Base-by-base conservation (phyloP, 2,113 vertebrate genomes). In the Sebastes fasciatus region DNA sequence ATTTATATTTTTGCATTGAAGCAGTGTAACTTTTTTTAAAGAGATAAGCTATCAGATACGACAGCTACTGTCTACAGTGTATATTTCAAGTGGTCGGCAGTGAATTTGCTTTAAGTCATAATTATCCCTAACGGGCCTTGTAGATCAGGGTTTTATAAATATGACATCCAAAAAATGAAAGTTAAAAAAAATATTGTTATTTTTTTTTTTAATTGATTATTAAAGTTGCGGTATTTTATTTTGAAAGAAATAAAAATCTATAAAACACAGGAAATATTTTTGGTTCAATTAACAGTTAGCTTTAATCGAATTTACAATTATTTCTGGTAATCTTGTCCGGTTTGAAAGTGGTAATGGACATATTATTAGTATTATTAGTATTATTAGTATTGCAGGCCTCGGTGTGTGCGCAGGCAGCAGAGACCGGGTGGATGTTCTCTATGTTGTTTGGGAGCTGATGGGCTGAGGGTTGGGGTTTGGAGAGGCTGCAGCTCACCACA, bases 401-500 rank as follows among this genome's bases (percentile, higher is more conserved):
- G 11, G 57, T 21, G 57, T 60, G 57, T 60, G n/a, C 8, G 19
- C 19, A 26, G 17, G 23, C 60, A 57, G 68, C 49, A 45, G 13
- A 5, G 1, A 8, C 11, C 9, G 43, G 68, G 5, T 2, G 73
- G 48, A 14, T 69, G 55, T 61, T 54, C 55, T 66, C n/a, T 12
- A 14, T 69, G 55, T 61, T 54, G 55, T 66, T 26, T 12, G 66
- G 61, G 40, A n/a, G 46, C 65, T 16, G 64, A 60, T 2, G 75
- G 51, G 60, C n/a, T 46, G 71, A 73, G 63, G 75, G 17, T 80
- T 77, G n/a, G 71, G 80, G 60, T 80, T 58, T 34, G 77, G 57
- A 76, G 60, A 11, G 46, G n/a, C 26, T 3, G 82, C 57, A 64
- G 64, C n/a, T 79, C 70, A 92, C 86, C 88, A 48, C 88, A 87